Conservation (phyloP, 2,888 invertebrate genomes). For the Sinentomon sp. region DNA sequence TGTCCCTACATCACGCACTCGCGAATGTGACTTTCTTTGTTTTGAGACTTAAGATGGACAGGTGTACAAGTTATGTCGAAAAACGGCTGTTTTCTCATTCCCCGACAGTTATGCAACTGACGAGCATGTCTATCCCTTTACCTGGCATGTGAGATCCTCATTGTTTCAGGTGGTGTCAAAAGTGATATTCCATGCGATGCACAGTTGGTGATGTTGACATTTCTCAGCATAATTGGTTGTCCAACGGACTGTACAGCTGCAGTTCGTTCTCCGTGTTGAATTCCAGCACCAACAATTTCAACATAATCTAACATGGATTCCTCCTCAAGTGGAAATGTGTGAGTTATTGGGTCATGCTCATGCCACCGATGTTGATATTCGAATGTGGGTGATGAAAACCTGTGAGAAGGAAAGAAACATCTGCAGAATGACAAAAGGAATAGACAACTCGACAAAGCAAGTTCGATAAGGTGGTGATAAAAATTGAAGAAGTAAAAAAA, state of each 20-base stretch:
- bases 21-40: too few relatives aligned
- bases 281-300: conserved; percentile 72
- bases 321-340: conserved; percentile 34
- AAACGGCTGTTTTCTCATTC: too few relatives aligned
- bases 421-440: conserved; percentile 2
- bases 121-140: conserved; percentile 13
- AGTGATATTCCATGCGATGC: conserved; percentile 79
- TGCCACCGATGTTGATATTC: conserved; percentile 59
- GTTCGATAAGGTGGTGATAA: background rate
- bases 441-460: background rate
- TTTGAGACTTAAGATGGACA: too few relatives aligned
- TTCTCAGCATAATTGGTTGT: conserved; percentile 53
- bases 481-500: too few relatives aligned
- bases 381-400: conserved; percentile 68
- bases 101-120: too few relatives aligned
- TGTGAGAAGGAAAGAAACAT: conserved; percentile 12
- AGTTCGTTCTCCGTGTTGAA: conserved; percentile 78
- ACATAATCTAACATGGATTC: conserved; percentile 53
- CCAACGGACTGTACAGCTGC: conserved; percentile 72
- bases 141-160: conserved; percentile 39
- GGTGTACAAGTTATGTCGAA: too few relatives aligned
- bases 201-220: conserved; percentile 49
- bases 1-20: too few relatives aligned
- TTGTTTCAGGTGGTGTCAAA: conserved; percentile 57
- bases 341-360: conserved; percentile 51